Evolutionary conservation across 35 echinoderm and acorn worm genomes (phyloP).

Genomic region (Heliocidaris erythrogramma): DNA sequence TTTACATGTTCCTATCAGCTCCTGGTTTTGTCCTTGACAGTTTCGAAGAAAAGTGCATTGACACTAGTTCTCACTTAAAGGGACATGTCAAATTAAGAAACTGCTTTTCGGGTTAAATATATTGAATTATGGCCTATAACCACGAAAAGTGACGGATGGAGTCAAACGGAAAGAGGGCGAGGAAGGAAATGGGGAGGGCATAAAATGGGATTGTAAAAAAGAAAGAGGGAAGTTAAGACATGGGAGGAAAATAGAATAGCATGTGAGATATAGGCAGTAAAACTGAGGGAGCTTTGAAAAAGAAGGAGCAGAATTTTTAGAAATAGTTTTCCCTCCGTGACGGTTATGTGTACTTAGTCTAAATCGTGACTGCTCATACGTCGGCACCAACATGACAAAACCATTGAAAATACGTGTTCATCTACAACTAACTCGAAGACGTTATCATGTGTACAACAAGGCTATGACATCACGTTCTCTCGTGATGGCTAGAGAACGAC

Average conservation of each 20-base stretch:
- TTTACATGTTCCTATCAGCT: neutral
- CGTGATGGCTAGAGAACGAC: neutral
- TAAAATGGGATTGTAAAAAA: neutral
- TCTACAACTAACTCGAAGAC: neutral
- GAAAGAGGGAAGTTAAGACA: too few species aligned
- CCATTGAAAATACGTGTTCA: slow-evolving; percentile 9
- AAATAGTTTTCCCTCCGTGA: neutral
- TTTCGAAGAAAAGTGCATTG: neutral
- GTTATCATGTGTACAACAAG: neutral
- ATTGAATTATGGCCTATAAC: too few species aligned
- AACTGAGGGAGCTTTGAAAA: neutral
- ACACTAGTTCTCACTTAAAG: neutral
- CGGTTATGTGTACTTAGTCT: slow-evolving; percentile 16
- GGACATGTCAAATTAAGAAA: neutral
- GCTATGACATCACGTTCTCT: neutral
- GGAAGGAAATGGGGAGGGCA: neutral
- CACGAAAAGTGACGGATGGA: too few species aligned
- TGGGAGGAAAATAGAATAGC: neutral
- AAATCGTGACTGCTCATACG: slow-evolving; percentile 27
- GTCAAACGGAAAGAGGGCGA: too few species aligned
- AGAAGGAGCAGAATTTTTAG: neutral
- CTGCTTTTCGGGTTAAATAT: neutral
- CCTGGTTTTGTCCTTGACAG: neutral
- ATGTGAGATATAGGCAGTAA: neutral
- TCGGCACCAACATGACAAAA: neutral